Percentiles rank a stretch among this genome's conserved stretches.
phyloP scores from a whole-genome alignment of 2,797 vertebrate genomes.

The Chaunax sp. region DNA sequence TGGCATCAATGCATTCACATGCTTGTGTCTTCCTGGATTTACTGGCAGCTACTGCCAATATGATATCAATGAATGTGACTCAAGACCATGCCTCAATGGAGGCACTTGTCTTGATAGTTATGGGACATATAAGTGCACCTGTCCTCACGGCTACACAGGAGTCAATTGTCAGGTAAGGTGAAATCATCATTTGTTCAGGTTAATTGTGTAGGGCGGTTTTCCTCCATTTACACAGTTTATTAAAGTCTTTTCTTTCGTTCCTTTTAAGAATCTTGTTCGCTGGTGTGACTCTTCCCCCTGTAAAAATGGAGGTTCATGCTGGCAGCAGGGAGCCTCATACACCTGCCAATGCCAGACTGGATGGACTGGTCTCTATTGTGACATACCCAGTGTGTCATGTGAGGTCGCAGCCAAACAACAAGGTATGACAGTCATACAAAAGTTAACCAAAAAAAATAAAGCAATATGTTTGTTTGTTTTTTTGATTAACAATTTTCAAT shows the following conservation, averaged over 20 bases:
- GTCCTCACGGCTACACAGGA: slow-evolving; percentile 94
- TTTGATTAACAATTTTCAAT: no score
- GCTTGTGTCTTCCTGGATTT: slow-evolving; percentile 91
- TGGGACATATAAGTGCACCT: slow-evolving; percentile 95
- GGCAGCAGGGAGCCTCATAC: slow-evolving; percentile 93
- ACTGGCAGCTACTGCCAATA: slow-evolving; percentile 97
- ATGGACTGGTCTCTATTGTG: slow-evolving; percentile 96
- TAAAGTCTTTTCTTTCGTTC: slow-evolving; percentile 10
- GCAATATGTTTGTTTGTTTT: no score
- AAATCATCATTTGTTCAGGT: background rate
- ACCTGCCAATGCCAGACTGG: slow-evolving; percentile 94
- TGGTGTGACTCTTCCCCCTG: slow-evolving; percentile 98
- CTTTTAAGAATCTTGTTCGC: slow-evolving; percentile 90
- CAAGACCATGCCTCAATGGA: slow-evolving; percentile 93
- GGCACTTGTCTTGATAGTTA: slow-evolving; percentile 97
- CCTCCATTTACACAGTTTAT: background rate
- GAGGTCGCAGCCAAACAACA: slow-evolving; percentile 94
- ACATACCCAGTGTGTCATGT: slow-evolving; percentile 95
- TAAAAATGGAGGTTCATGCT: slow-evolving; percentile 94
- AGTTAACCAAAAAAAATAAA: no score
- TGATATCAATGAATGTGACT: slow-evolving; percentile 96
- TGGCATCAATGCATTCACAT: slow-evolving; percentile 96
- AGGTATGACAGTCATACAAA: slow-evolving; percentile 78
- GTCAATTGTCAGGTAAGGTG: slow-evolving; percentile 93
- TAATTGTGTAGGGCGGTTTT: background rate